Evolutionary conservation across 2,888 invertebrate species (phyloP), one percentile per base, ranked within the genome.

Genomic region (Ypsolopha sequella): DNA sequence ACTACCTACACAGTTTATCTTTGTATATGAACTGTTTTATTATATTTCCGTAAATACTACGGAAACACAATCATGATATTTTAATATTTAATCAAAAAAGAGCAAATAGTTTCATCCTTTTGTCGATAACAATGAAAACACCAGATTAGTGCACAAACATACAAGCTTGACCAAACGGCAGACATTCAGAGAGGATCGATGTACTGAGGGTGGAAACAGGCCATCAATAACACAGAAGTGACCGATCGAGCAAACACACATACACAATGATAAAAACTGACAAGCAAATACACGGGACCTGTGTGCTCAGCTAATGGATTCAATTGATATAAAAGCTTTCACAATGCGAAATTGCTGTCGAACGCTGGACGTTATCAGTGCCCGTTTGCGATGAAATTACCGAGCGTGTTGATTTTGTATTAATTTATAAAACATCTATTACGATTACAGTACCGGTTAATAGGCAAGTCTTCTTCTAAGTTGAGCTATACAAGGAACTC

Each of bases 271-370:
- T 85, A 85, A 86, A 85, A 86, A 86, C 81, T 85, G 84, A 86
- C 78, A 81, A 78, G 80, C 79, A 86, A 86, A 86, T 86, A 76
- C 75, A 76, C 80, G 70, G 71, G 74, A 73, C 74, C 70, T 86
- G 86, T 86, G 82, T 85, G 79, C 84, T 76, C 79, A 76, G 76
- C 81, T 86, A 86, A 86, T 86, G 86, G 86, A 86, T 85, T 86
- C 84, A 85, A 85, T 85, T 84, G 86, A 86, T 86, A 86, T 79
- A 76, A 85, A 86, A 85, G 86, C 86, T 86, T 86, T 86, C 77
- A 84, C 77, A 82, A 75, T 81, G 73, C 78, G 51, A 51, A 50
- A 51, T 79, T 76, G 73, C 76, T 36, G 70, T 72, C 61, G 58
- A 61, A 58, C 59, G 64, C 61, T 65, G 63, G 70, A 74, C 77